Conservation (phyloP, 1,140 invertebrate species). For the Drosophila orosa region DNA sequence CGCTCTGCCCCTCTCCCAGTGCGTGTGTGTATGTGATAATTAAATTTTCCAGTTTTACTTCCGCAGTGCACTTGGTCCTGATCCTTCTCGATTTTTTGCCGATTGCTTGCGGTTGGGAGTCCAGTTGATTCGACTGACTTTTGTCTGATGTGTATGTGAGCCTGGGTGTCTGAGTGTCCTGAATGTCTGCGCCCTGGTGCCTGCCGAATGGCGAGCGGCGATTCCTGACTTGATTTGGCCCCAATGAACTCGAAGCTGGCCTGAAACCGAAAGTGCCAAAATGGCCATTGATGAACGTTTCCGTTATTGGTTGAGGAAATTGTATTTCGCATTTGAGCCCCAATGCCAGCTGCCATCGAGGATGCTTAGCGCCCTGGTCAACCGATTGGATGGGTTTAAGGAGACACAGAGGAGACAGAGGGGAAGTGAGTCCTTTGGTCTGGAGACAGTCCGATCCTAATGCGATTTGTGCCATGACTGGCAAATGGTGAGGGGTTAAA, state of each 20-base stretch:
- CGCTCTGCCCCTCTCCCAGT: background rate
- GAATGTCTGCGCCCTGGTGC: slow-evolving; percentile 10
- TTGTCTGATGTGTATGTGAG: slow-evolving; percentile 29
- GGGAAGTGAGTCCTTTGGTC: slow-evolving; percentile 2
- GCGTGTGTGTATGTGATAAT: slow-evolving; percentile 63
- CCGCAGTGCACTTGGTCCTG: slow-evolving; percentile 47
- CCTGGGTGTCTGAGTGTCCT: slow-evolving; percentile 14
- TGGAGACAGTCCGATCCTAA: slow-evolving; percentile 32
- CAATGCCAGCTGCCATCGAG: slow-evolving; percentile 33
- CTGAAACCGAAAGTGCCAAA: slow-evolving; percentile 70
- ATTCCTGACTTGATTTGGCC: slow-evolving; percentile 60
- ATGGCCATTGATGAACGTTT: slow-evolving; percentile 72
- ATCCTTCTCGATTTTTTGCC: slow-evolving; percentile 17
- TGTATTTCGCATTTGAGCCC: slow-evolving; percentile 53
- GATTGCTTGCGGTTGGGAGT: slow-evolving; percentile 44
- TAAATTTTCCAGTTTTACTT: slow-evolving; percentile 75
- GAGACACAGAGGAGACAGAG: background rate
- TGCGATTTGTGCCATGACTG: slow-evolving; percentile 36
- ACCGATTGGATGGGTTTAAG: slow-evolving; percentile 36
- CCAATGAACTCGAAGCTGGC: slow-evolving; percentile 58
- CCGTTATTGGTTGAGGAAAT: slow-evolving; percentile 67
- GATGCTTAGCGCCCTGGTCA: slow-evolving; percentile 46
- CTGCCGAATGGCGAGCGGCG: slow-evolving; percentile 8
- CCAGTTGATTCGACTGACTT: slow-evolving; percentile 53
- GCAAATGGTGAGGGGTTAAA: slow-evolving; percentile 40